A percentile compares a stretch with the other conserved stretches of the same genome.
Evolutionary conservation across 2,797 vertebrate species (phyloP).

Genomic region (Microctenopoma stevenorrisi): DNA sequence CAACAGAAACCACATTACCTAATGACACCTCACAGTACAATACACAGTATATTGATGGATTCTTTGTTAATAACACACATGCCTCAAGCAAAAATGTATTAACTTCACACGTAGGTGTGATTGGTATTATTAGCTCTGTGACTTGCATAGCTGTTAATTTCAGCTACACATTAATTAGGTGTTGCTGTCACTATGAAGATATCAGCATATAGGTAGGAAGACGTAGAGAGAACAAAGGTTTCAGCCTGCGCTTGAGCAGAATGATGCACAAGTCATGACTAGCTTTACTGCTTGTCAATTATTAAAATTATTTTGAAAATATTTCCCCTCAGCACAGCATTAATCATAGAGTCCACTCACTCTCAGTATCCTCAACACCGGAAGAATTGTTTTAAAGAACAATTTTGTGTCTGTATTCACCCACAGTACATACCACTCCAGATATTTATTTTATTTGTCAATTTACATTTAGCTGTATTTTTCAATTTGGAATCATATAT

Average conservation of each 20-base stretch:
- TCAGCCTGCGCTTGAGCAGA: conserved; percentile 2
- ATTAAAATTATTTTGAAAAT: conserved; percentile 30
- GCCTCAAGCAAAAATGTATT: conserved; percentile 40
- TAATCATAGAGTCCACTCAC: conserved; percentile 44
- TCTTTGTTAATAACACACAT: conserved; percentile 43
- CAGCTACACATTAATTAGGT: conserved; percentile 48
- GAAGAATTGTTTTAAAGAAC: conserved; percentile 33
- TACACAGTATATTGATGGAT: conserved; percentile 25
- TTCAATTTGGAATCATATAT: neutral
- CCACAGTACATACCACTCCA: neutral
- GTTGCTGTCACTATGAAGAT: conserved; percentile 17
- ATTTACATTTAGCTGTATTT: conserved; percentile 6
- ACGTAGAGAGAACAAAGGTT: conserved; percentile 23
- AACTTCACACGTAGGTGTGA: conserved; percentile 41
- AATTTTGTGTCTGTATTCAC: conserved; percentile 15
- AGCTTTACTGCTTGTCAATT: conserved; percentile 20
- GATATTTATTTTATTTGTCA: neutral
- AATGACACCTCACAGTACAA: conserved; percentile 3
- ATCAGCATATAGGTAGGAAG: conserved; percentile 14
- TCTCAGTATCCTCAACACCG: conserved; percentile 3
- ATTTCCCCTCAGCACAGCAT: conserved; percentile 1
- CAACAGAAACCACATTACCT: neutral
- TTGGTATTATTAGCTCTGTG: conserved; percentile 46
- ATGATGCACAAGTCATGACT: neutral
- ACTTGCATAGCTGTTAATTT: conserved; percentile 46